These are phyloP conservation scores for Gambelia wislizenii DNA, from an alignment of 2,797 vertebrate genomes.

Conservation along the genomic window DNA sequence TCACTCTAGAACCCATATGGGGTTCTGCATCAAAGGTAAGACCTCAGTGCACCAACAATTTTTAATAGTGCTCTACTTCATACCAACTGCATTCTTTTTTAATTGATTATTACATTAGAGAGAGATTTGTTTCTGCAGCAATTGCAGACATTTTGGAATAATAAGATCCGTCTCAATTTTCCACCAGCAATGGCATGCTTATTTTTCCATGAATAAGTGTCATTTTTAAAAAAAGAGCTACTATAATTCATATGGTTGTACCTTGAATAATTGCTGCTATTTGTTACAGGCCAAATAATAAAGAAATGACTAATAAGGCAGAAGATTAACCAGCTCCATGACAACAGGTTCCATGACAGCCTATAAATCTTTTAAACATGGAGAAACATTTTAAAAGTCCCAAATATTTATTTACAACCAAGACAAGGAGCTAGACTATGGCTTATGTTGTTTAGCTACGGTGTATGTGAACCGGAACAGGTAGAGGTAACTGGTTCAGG, in stretches of 20 bases:
- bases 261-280: accelerated
- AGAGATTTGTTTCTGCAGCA: neutral
- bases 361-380: neutral
- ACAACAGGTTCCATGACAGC: too few species aligned
- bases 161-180: neutral
- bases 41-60: conserved; percentile 2
- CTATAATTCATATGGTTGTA: neutral
- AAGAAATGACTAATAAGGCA: neutral
- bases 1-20: neutral
- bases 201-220: neutral
- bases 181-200: neutral
- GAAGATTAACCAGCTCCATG: neutral
- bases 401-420: neutral
- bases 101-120: neutral
- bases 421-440: too few species aligned
- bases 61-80: neutral
- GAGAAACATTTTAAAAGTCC: neutral
- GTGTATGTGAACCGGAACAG: accelerated
- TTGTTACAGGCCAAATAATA: accelerated
- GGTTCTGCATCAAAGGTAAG: neutral
- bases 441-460: neutral
- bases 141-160: neutral
- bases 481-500: too few species aligned
- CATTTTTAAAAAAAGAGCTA: neutral
- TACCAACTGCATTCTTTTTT: neutral